Evolutionary conservation across 2,797 vertebrate species (phyloP).

Genomic region (Eidolon dupreanum): DNA sequence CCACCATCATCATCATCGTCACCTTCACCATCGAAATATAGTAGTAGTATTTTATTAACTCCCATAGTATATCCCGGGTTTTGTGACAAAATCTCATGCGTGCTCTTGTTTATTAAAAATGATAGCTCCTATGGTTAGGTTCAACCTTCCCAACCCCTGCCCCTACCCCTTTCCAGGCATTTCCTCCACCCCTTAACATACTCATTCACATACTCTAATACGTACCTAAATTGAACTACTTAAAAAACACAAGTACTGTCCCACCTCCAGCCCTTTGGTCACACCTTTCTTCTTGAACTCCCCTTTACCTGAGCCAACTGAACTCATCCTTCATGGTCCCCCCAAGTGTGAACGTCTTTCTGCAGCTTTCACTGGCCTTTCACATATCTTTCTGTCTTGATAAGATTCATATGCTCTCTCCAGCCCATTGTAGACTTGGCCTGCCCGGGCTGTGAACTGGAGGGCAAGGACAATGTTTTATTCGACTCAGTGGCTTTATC

Average conservation of each 20-base stretch:
- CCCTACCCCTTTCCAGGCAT: not conserved
- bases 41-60: not conserved
- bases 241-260: not conserved
- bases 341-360: not conserved
- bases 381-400: not conserved
- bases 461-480: not conserved
- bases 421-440: not conserved
- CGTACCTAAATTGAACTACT: not conserved
- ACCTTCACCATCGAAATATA: not conserved
- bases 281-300: not conserved
- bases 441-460: not conserved
- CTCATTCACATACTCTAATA: not conserved
- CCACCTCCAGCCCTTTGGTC: not conserved
- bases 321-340: not conserved
- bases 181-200: not conserved
- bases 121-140: not conserved
- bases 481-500: not conserved
- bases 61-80: not conserved
- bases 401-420: not conserved
- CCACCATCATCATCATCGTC: not conserved
- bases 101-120: not conserved
- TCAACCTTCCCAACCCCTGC: not conserved
- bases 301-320: not conserved
- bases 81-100: not conserved
- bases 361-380: not conserved